Evolutionary conservation across 2,113 vertebrate species (phyloP), one percentile per base, ranked within the genome.

Genomic region (Smithornis capensis): DNA sequence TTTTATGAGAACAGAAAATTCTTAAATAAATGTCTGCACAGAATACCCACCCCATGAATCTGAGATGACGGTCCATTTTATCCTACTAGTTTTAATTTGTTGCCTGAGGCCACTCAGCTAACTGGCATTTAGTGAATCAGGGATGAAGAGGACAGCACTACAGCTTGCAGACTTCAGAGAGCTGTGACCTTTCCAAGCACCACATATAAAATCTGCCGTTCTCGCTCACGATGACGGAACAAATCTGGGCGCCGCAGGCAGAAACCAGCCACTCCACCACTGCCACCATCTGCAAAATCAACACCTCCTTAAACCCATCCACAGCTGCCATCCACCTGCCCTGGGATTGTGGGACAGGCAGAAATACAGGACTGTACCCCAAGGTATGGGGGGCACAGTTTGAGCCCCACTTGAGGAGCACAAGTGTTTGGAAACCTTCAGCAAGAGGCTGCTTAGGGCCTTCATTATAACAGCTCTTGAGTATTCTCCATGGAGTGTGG

Each of bases 151-250:
- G 65, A 53, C 4, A 25, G 75, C 60, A 63, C 44, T 5, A 49
- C 22, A 4, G 83, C 86, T 84, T n/a, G 55, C 45, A 35, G 91
- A 18, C 92, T 65, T 50, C 52, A 25, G 59, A 75, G 84, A 67
- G 84, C 87, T 4, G 8, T 89, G 95, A 95, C 92, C 95, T 95
- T 95, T 95, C 69, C 70, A 40, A 87, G 69, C 76, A 18, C 31
- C 24, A 27, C 0, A 0, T 12, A 68, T 27, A 22, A 73, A 94
- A 88, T 57, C 70, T 62, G 84, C 62, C 1, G 0, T 2, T 74
- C 68, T 88, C 42, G 1, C 64, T 87, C 13, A 53, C 1, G 0
- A 25, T 2, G 0, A 67, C 53, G 0, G 14, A 83, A 40, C 37
- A 12, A 59, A 62, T 44, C 69, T 1, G 12, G 55, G 74, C 0